Percentiles rank a stretch among this genome's conserved stretches.
phyloP scores from a whole-genome alignment of 2,113 vertebrate species.

The Ariopsis seemanni region DNA sequence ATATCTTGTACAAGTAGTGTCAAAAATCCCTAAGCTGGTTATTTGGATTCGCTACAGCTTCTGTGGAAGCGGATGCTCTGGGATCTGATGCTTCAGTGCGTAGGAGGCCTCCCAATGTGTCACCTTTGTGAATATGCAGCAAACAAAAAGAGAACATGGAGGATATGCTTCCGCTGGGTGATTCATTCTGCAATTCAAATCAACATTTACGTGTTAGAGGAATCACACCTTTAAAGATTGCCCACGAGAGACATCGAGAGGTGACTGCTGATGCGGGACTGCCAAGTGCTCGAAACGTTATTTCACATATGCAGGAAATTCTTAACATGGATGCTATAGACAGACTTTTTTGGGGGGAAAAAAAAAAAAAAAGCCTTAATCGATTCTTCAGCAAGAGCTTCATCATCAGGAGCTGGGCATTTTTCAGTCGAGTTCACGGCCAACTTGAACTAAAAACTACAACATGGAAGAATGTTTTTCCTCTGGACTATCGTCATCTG shows the following conservation, averaged over 20 bases:
- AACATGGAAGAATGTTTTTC: not conserved
- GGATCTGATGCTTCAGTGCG: slow-evolving; percentile 1
- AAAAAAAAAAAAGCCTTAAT: not conserved
- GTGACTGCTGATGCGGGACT: not conserved
- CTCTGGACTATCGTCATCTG: not conserved
- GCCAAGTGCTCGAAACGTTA: not conserved
- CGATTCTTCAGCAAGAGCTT: not conserved
- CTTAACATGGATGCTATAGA: not conserved
- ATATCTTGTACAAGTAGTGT: not conserved
- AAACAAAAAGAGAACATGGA: slow-evolving; percentile 10
- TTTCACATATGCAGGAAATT: not conserved
- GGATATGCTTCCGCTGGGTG: not conserved
- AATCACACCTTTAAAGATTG: slow-evolving; percentile 21
- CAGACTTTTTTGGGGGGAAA: not conserved
- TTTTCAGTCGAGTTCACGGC: not conserved
- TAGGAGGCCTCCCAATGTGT: slow-evolving; percentile 13
- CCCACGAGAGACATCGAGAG: slow-evolving; percentile 14
- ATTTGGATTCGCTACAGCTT: not conserved
- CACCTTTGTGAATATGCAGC: slow-evolving; percentile 29
- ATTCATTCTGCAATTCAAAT: slow-evolving; percentile 31
- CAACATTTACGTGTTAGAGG: not conserved
- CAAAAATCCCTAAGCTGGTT: not conserved
- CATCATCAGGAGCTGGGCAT: not conserved
- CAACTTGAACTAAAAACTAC: not conserved
- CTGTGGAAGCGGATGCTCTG: slow-evolving; percentile 4